phyloP scores from a whole-genome alignment of 2,113 vertebrate species.

The Menura novaehollandiae region DNA sequence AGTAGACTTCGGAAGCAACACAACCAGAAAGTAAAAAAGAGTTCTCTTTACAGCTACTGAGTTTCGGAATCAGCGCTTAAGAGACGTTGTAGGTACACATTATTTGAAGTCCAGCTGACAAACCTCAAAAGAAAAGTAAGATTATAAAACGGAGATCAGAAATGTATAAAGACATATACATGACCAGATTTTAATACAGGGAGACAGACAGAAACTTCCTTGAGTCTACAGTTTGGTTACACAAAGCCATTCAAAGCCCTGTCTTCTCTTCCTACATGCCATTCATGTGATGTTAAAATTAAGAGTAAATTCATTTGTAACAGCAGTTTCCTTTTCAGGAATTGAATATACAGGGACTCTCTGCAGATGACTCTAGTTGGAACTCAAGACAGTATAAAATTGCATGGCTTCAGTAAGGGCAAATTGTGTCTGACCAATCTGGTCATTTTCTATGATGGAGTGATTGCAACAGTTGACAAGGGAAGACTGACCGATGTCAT shows the following conservation, averaged over 20 bases:
- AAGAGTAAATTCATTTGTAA: neutral
- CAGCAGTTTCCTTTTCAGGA: neutral
- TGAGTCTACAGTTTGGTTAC: neutral
- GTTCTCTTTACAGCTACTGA: neutral
- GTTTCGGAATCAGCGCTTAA: neutral
- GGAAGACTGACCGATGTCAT: neutral
- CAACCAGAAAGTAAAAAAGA: neutral
- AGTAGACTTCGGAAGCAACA: neutral
- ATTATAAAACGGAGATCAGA: neutral
- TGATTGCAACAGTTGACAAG: neutral
- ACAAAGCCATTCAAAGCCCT: neutral
- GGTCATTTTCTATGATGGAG: neutral
- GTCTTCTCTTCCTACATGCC: neutral
- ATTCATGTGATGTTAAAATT: neutral
- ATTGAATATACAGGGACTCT: neutral
- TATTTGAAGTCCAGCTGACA: neutral
- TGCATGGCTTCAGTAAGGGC: neutral
- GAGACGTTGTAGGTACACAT: neutral
- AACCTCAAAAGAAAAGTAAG: neutral
- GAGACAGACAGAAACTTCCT: neutral
- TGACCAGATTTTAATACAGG: neutral
- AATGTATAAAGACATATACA: neutral
- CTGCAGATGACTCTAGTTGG: neutral
- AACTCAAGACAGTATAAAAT: neutral
- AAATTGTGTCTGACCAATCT: neutral